These are phyloP conservation scores for Scyliorhinus canicula DNA, from an alignment of 2,797 vertebrate genomes.

Conservation along the genomic window DNA sequence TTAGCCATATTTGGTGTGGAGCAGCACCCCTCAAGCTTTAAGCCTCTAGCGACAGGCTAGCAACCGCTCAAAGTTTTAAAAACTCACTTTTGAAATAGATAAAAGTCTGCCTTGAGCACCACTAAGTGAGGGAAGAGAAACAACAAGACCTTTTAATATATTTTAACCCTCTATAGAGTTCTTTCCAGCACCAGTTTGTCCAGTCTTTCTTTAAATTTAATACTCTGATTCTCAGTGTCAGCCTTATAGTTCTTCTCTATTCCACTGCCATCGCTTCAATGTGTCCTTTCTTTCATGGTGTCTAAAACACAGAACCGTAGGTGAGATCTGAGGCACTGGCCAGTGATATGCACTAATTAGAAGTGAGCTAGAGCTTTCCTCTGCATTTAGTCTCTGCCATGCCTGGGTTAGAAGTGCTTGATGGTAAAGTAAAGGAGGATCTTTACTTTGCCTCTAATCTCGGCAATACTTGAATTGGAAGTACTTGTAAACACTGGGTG, in stretches of 20 bases:
- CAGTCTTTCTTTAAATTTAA: background rate
- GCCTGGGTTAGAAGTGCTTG: background rate
- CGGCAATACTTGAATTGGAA: background rate
- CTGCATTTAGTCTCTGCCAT: background rate
- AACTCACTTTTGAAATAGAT: no score
- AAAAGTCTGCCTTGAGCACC: no score
- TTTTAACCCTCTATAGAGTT: background rate
- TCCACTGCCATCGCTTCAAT: background rate
- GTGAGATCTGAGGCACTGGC: background rate
- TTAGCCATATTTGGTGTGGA: no score
- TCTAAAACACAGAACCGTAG: background rate
- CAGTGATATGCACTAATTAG: background rate
- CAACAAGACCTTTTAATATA: background rate
- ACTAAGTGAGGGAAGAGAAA: no score
- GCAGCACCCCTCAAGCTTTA: no score
- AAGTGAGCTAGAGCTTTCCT: background rate
- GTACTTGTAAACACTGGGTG: background rate
- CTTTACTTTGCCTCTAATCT: background rate
- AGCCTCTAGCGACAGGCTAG: no score
- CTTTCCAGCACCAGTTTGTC: background rate
- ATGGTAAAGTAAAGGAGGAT: background rate
- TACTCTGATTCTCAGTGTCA: background rate
- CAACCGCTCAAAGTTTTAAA: no score
- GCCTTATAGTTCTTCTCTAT: background rate
- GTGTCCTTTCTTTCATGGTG: background rate